Percentiles rank a stretch among this genome's conserved stretches.
These are phyloP conservation scores for Numida meleagris DNA, from an alignment of 2,113 vertebrate species.

Conservation along the genomic window DNA sequence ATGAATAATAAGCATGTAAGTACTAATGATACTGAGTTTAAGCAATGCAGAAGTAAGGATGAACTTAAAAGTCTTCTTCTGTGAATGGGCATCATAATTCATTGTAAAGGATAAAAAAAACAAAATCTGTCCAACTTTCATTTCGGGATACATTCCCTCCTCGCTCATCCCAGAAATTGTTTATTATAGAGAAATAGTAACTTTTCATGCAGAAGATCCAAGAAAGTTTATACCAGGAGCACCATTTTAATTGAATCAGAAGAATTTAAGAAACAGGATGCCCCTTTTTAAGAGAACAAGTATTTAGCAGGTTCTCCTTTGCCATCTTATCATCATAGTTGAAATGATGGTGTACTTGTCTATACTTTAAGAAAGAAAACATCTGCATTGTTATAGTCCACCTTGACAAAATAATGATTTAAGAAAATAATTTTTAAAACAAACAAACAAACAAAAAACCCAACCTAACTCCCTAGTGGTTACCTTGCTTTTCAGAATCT, in stretches of 20 bases:
- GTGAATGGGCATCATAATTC: not conserved
- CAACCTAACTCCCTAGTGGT: not conserved
- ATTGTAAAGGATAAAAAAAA: not conserved
- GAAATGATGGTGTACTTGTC: not conserved
- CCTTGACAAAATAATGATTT: too few relatives aligned
- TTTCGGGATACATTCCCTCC: not conserved
- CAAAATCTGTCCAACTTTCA: not conserved
- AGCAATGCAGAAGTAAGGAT: not conserved
- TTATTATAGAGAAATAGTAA: not conserved
- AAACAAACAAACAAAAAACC: not conserved
- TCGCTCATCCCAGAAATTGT: not conserved
- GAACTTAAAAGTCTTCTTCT: not conserved
- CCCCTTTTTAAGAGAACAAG: not conserved
- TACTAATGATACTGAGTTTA: not conserved
- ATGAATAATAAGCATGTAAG: not conserved
- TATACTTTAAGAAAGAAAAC: too few relatives aligned
- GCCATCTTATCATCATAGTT: accelerated
- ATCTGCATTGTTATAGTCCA: too few relatives aligned
- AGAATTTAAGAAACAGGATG: not conserved
- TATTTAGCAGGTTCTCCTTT: not conserved
- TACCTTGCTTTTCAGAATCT: not conserved
- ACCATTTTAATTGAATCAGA: not conserved
- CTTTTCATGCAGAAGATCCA: not conserved
- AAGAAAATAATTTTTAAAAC: too few relatives aligned
- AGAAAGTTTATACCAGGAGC: not conserved